These are phyloP conservation scores for Lochmaea crataegi DNA, from an alignment of 2,888 invertebrate genomes.

Conservation along the genomic window DNA sequence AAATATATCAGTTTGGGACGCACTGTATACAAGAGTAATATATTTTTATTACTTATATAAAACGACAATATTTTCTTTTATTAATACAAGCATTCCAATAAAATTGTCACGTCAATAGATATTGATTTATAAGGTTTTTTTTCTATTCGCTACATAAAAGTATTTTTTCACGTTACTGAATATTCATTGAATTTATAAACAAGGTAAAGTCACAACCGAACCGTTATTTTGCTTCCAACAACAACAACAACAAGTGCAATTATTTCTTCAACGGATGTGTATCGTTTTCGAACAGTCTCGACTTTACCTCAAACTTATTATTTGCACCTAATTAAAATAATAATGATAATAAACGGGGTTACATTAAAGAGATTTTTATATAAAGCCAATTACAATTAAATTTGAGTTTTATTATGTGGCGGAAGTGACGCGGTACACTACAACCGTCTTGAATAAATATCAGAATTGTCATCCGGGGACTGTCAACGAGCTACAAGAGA, in stretches of 20 bases:
- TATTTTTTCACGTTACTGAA: not conserved
- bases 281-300: not conserved
- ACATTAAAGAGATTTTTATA: not conserved
- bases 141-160: not conserved
- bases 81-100: not conserved
- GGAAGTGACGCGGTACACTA: not conserved
- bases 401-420: not conserved
- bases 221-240: not conserved
- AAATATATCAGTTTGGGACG: no score
- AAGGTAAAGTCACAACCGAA: not conserved
- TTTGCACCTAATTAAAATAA: not conserved
- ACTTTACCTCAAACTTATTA: not conserved
- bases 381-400: not conserved
- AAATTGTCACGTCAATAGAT: not conserved
- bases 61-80: no score
- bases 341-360: not conserved
- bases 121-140: not conserved
- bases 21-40: no score
- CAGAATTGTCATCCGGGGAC: no score
- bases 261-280: not conserved
- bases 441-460: not conserved
- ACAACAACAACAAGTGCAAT: not conserved
- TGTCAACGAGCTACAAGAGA: no score
- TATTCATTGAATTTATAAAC: constrained; percentile 3
- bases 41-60: no score